Evolutionary conservation across 2,888 invertebrate genomes (phyloP), one percentile per base, ranked within the genome.

Genomic region (Axea sp.): DNA sequence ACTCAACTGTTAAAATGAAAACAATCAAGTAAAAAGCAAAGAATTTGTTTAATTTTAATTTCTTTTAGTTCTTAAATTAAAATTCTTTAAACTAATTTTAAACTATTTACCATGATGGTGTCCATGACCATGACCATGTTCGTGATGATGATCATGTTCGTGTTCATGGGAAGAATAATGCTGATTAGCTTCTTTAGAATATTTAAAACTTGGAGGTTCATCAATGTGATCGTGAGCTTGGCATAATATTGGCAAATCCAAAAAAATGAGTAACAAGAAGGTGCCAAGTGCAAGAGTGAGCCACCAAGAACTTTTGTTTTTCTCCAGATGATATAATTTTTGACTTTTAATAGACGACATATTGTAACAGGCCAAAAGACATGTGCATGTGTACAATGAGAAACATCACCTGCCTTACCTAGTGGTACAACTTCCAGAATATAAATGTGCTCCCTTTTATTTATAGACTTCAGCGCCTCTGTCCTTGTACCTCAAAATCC

Each of bases 131-230:
- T 24, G 45, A n/a, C 33, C 14, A n/a, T 43, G 35, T 1, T 8
- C 17, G 7, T 53, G 37, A 45, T 65, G 65, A 19, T 62, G 51
- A 12, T 8, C 31, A 30, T 57, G 43, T 6, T 6, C 6, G 7
- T 39, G 26, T 4, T 9, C 5, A 5, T 39, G 24, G 12, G 31
- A 8, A 8, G 51, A 28, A 60, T 24, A 49, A 8, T 76, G 77
- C 59, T 86, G 88, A 80, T 93, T 93, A 0, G 94, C 96, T 83
- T 91, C 89, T 83, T 90, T 89, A 19, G 96, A 94, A 88, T 97
- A 97, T 88, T 96, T 97, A 85, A 92, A 96, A 51, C 94, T 91
- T 11, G 96, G 92, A 12, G 89, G 88, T 84, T 90, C 90, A n/a
- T 90, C 90, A 78, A 89, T 89, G 22, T 84, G 81, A 37, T 88